A percentile compares a stretch with the other conserved stretches of the same genome.
Conservation (phyloP, 92 coral and sea anemone species). For the Pocillopora grandis region DNA sequence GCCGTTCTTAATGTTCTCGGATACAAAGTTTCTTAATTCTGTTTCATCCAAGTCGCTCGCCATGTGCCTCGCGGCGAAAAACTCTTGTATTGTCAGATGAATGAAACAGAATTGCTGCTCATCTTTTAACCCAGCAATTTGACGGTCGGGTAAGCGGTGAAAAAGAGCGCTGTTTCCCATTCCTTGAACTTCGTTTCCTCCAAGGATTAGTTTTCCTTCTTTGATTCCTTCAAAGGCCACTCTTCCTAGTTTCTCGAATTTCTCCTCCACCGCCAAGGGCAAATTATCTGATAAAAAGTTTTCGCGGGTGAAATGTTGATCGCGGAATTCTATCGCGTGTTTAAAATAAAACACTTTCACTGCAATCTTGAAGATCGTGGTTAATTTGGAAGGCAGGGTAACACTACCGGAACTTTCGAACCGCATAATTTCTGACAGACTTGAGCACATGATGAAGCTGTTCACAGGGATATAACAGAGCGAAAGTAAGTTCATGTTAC, state of each 20-base stretch:
- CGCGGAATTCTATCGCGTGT: too few species aligned
- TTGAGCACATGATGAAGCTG: too few species aligned
- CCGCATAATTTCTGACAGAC: constrained; percentile 7
- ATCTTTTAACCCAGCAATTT: neutral
- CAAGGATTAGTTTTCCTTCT: too few species aligned
- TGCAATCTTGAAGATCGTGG: neutral
- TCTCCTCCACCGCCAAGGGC: too few species aligned
- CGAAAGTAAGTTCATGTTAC: constrained; percentile 2
- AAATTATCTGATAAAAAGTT: too few species aligned
- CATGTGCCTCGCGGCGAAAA: constrained; percentile 35
- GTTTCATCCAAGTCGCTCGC: neutral
- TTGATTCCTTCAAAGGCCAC: neutral
- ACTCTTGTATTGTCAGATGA: constrained; percentile 51
- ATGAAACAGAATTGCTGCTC: constrained; percentile 38
- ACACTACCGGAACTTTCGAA: constrained; percentile 3
- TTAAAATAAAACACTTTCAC: too few species aligned
- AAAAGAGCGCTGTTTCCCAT: too few species aligned
- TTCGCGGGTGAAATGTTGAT: too few species aligned
- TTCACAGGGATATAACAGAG: constrained; percentile 44
- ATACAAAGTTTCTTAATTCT: too few species aligned
- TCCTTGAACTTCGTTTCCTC: too few species aligned
- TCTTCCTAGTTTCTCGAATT: neutral
- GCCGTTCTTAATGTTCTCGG: too few species aligned
- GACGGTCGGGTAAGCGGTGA: too few species aligned
- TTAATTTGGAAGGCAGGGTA: neutral